phyloP scores from a whole-genome alignment of 2,888 invertebrate species.

The Microctonus aethiopoides region DNA sequence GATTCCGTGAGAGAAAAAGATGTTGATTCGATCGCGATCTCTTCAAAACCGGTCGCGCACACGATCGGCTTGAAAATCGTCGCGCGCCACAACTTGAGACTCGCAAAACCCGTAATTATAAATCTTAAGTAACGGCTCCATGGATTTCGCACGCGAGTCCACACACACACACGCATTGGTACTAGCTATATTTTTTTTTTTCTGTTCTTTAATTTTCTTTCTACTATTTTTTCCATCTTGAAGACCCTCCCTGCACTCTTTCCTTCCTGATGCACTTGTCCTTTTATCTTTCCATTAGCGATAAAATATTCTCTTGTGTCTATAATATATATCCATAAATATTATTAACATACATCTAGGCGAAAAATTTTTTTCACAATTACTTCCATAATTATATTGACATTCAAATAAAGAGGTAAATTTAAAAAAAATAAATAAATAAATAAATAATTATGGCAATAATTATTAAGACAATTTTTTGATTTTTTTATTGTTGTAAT shows the following conservation, averaged over 20 bases:
- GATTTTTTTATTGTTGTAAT: not conserved
- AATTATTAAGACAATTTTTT: too few species aligned
- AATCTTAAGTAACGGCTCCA: constrained; percentile 56
- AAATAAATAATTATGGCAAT: too few species aligned
- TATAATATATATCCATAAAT: constrained; percentile 44
- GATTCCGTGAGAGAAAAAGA: constrained; percentile 21
- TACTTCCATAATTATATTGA: too few species aligned
- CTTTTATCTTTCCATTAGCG: constrained; percentile 56
- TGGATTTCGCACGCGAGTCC: constrained; percentile 39
- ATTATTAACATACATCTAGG: constrained; percentile 35
- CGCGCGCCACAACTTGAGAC: constrained; percentile 21
- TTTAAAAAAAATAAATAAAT: too few species aligned
- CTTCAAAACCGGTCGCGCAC: constrained; percentile 47
- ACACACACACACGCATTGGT: not conserved
- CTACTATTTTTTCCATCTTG: not conserved
- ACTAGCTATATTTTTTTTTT: constrained; percentile 20
- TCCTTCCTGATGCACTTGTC: constrained; percentile 14
- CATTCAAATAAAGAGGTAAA: too few species aligned
- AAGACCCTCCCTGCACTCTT: not conserved
- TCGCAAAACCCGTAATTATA: constrained; percentile 48
- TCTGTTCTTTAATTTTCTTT: not conserved
- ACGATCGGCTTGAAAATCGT: constrained; percentile 34
- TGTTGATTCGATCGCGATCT: constrained; percentile 39
- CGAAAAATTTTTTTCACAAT: not conserved
- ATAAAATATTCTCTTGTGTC: constrained; percentile 51